Evolutionary conservation across 2,113 vertebrate species (phyloP).

Genomic region (Bujurquina vittata): DNA sequence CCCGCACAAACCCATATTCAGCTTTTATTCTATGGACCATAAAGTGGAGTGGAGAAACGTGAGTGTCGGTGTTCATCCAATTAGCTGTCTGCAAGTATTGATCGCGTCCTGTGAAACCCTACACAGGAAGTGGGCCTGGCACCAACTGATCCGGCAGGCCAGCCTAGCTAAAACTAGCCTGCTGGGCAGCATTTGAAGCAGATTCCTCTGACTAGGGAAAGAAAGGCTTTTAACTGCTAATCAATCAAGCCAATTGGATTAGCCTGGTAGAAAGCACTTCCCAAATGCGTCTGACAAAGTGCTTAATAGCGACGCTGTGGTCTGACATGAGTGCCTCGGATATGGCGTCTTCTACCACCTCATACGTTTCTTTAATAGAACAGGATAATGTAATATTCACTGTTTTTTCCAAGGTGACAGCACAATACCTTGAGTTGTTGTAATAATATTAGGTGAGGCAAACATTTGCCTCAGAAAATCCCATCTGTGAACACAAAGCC

Average conservation of each 20-base stretch:
- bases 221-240: conserved; percentile 80
- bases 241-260: conserved; percentile 78
- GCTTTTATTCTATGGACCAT: conserved; percentile 59
- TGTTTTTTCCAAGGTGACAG: conserved; percentile 35
- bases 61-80: conserved; percentile 75
- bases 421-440: conserved; percentile 27
- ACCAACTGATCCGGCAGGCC: conserved; percentile 62
- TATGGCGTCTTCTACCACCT: conserved; percentile 67
- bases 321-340: conserved; percentile 71
- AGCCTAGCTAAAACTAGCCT: conserved; percentile 57
- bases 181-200: conserved; percentile 68
- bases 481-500: conserved; percentile 57
- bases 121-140: conserved; percentile 76
- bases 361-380: conserved; percentile 61
- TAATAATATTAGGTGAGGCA: conserved; percentile 40
- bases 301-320: conserved; percentile 74
- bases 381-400: conserved; percentile 44
- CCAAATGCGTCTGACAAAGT: conserved; percentile 78
- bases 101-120: conserved; percentile 71
- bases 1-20: conserved; percentile 50
- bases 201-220: conserved; percentile 70
- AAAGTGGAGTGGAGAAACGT: conserved; percentile 70
- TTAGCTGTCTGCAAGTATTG: conserved; percentile 75
- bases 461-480: conserved; percentile 62
- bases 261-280: conserved; percentile 72